phyloP scores from a whole-genome alignment of 2,113 vertebrate species.

The Uria aalge region DNA sequence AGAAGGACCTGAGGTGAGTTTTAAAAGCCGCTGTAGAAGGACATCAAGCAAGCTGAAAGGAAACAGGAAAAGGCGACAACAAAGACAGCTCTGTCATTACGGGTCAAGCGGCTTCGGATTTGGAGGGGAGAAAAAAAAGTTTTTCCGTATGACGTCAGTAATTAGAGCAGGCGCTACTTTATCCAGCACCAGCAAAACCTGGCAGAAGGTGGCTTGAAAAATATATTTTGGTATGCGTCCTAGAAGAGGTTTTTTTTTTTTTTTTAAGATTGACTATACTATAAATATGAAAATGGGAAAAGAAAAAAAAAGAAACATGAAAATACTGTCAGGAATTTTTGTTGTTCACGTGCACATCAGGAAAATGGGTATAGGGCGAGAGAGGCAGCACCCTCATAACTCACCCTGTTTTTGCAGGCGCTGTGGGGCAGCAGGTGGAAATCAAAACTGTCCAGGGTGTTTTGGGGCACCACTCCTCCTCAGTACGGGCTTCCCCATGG shows the following conservation, averaged over 20 bases:
- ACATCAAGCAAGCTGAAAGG: background rate
- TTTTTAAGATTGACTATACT: background rate
- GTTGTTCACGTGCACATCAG: accelerated
- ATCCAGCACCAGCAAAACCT: background rate
- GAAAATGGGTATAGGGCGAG: background rate
- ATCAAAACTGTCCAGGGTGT: background rate
- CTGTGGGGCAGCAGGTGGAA: background rate
- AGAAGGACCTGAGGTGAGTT: constrained; percentile 15
- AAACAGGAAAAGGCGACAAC: background rate
- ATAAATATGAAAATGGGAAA: background rate
- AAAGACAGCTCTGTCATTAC: background rate
- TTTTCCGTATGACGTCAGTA: background rate
- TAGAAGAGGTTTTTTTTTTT: background rate
- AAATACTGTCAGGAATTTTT: background rate
- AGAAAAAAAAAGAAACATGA: background rate
- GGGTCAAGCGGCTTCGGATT: background rate
- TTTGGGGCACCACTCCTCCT: background rate
- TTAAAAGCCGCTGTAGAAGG: background rate
- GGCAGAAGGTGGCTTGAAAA: background rate
- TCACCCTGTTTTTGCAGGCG: background rate
- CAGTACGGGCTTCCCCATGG: accelerated
- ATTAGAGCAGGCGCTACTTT: background rate
- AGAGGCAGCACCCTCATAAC: background rate
- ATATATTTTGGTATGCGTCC: background rate
- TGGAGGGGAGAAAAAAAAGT: background rate